Evolutionary conservation across 1,140 invertebrate genomes (phyloP).

Genomic region (Trichogramma pretiosum): DNA sequence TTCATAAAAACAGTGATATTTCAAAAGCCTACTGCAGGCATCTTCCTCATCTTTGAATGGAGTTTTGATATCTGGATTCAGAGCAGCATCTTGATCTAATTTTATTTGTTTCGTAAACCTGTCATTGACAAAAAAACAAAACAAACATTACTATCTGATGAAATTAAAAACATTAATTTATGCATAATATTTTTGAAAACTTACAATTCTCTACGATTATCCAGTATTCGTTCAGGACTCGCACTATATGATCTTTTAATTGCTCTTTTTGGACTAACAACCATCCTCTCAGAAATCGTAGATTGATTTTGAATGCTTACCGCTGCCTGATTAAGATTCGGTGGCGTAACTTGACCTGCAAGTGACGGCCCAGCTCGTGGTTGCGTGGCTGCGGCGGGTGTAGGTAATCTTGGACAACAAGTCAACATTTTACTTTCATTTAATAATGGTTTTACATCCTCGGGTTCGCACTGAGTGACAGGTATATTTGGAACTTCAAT

Average conservation of each 20-base stretch:
- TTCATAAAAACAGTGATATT: constrained; percentile 75
- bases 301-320: constrained; percentile 22
- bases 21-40: constrained; percentile 68
- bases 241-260: constrained; percentile 35
- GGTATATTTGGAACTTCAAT: too few relatives aligned
- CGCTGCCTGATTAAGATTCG: constrained; percentile 30
- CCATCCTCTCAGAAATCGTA: too few relatives aligned
- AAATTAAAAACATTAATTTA: not conserved
- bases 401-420: too few relatives aligned
- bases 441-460: constrained; percentile 36
- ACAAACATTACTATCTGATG: constrained; percentile 1
- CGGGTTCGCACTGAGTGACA: too few relatives aligned
- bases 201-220: constrained; percentile 39
- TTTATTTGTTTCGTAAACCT: constrained; percentile 67
- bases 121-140: constrained; percentile 19
- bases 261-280: constrained; percentile 35
- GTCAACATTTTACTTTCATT: too few relatives aligned
- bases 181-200: constrained; percentile 17
- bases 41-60: constrained; percentile 67
- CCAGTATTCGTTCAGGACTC: constrained; percentile 37
- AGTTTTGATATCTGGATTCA: constrained; percentile 67
- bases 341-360: constrained; percentile 33
- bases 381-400: too few relatives aligned
- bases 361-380: too few relatives aligned
- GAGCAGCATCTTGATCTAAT: constrained; percentile 68